A percentile compares a stretch with the other conserved stretches of the same genome.
phyloP scores from a whole-genome alignment of 2,888 invertebrate genomes.

The Neelides folsomi region DNA sequence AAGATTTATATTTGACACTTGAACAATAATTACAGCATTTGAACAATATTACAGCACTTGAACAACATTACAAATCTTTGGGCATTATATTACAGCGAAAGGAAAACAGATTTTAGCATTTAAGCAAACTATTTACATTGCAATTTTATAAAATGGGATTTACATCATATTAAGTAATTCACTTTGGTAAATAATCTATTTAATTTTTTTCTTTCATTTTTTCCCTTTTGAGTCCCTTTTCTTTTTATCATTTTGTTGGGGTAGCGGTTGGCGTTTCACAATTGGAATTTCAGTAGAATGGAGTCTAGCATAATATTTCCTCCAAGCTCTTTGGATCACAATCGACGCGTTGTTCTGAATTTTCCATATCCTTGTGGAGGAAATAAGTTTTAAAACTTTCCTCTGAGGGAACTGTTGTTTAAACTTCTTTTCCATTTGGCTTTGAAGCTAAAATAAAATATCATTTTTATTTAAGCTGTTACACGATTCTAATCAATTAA shows the following conservation, averaged over 20 bases:
- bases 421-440: conserved; percentile 89
- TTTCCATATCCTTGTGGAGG: conserved; percentile 89
- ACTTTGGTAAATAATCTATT: too few relatives aligned
- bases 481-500: not conserved
- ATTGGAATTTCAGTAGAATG: conserved; percentile 4
- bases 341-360: conserved; percentile 90
- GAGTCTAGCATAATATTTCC: conserved; percentile 43
- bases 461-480: too few relatives aligned
- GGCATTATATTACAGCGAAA: too few relatives aligned
- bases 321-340: conserved; percentile 66
- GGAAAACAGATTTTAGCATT: not conserved
- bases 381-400: conserved; percentile 84
- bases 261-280: too few relatives aligned
- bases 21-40: too few relatives aligned
- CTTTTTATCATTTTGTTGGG: too few relatives aligned
- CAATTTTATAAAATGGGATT: too few relatives aligned
- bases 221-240: too few relatives aligned
- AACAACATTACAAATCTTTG: too few relatives aligned
- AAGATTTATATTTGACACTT: not conserved
- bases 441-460: conserved; percentile 44
- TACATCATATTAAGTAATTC: too few relatives aligned
- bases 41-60: too few relatives aligned
- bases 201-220: too few relatives aligned
- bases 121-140: not conserved
- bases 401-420: conserved; percentile 92